Conservation (phyloP, 2,797 vertebrate species). For the Rachycentron canadum region DNA sequence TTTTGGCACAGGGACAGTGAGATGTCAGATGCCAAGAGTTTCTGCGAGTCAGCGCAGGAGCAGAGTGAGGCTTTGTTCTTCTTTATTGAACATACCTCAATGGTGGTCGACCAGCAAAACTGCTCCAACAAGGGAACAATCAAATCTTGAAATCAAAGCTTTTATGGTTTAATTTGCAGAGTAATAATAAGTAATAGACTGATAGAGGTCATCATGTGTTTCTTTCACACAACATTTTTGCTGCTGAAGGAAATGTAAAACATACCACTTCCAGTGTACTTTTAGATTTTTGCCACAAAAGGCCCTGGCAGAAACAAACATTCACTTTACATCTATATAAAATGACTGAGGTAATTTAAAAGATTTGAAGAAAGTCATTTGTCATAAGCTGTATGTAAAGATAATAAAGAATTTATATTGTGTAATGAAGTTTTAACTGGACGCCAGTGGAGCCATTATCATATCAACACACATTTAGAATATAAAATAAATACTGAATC, state of each 20-base stretch:
- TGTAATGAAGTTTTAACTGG: not conserved
- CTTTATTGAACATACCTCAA: slow-evolving; percentile 17
- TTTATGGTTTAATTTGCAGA: slow-evolving; percentile 8
- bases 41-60: slow-evolving; percentile 27
- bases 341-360: no score
- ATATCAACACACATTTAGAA: no score
- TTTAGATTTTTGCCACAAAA: not conserved
- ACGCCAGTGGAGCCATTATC: not conserved
- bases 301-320: not conserved
- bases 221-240: not conserved
- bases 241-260: not conserved
- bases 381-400: not conserved
- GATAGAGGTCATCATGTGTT: not conserved
- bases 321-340: not conserved
- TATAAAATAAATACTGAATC: slow-evolving; percentile 14
- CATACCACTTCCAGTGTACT: not conserved
- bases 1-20: slow-evolving; percentile 41
- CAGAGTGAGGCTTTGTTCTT: slow-evolving; percentile 21
- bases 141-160: not conserved
- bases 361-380: no score
- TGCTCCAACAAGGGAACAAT: not conserved
- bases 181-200: not conserved
- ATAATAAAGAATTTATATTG: not conserved
- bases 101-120: not conserved
- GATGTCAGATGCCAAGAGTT: slow-evolving; percentile 32